These are phyloP conservation scores for Rotaria magnacalcarata DNA, from an alignment of 2,888 invertebrate genomes.

Conservation along the genomic window DNA sequence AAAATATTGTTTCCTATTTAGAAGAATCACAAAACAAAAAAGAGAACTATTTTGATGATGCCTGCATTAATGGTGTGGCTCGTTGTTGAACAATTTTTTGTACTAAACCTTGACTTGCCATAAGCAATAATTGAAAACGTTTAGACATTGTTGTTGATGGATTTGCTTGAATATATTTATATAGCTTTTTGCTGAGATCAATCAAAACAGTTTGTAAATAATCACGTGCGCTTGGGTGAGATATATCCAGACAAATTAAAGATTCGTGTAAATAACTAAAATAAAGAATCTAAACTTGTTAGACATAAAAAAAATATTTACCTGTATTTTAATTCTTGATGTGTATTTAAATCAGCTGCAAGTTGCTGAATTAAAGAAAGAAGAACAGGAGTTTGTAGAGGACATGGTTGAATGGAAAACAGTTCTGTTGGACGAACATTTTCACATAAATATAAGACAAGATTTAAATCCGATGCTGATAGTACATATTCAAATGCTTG, in stretches of 20 bases:
- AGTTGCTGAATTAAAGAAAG: constrained; percentile 88
- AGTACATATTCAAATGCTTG: constrained; percentile 79
- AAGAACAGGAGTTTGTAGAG: constrained; percentile 79
- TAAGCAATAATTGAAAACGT: constrained; percentile 69
- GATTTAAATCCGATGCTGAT: constrained; percentile 76
- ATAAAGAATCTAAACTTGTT: too few relatives aligned
- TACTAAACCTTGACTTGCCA: constrained; percentile 63
- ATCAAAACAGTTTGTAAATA: constrained; percentile 75
- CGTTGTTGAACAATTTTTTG: constrained; percentile 44
- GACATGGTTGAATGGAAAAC: constrained; percentile 68
- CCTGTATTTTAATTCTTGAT: constrained; percentile 77
- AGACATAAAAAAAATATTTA: constrained; percentile 58
- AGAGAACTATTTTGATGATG: neutral
- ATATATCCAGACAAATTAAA: constrained; percentile 73
- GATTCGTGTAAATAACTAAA: constrained; percentile 80
- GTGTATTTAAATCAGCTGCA: constrained; percentile 77
- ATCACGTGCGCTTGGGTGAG: constrained; percentile 73
- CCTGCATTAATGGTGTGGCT: neutral
- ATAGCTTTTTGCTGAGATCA: constrained; percentile 72
- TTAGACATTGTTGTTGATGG: constrained; percentile 68
- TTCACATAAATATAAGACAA: constrained; percentile 81
- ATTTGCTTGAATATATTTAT: constrained; percentile 67
- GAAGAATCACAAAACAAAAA: neutral
- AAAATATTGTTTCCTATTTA: neutral
- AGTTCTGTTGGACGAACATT: constrained; percentile 74